Conservation (phyloP, 2,113 vertebrate genomes). For the Ageneiosus marmoratus region DNA sequence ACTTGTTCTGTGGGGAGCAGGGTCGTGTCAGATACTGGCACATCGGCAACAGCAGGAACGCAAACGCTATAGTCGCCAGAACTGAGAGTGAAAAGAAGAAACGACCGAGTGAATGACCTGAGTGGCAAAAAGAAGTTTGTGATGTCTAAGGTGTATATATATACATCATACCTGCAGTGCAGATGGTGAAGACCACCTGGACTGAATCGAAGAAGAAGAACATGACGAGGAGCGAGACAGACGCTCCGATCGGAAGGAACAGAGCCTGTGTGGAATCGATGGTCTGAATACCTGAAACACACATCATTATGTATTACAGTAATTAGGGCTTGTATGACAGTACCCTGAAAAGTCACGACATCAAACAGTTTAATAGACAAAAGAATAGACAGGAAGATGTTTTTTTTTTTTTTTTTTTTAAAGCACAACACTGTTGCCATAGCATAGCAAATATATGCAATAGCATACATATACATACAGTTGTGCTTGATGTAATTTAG, state of each 20-base stretch:
- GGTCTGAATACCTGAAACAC: constrained; percentile 91
- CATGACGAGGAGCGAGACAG: constrained; percentile 97
- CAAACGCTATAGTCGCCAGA: constrained; percentile 98
- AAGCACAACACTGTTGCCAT: no score
- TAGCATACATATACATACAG: no score
- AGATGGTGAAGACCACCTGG: constrained; percentile 99
- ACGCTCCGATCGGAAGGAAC: constrained; percentile 96
- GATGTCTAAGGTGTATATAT: not conserved
- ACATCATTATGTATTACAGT: not conserved
- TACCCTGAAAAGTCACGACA: not conserved
- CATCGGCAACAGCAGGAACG: constrained; percentile 98
- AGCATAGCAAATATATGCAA: no score
- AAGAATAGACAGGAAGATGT: not conserved
- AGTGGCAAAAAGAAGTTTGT: not conserved
- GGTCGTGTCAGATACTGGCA: constrained; percentile 99
- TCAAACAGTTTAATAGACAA: not conserved
- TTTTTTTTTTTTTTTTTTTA: no score
- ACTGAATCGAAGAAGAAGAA: constrained; percentile 99
- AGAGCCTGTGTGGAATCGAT: constrained; percentile 98
- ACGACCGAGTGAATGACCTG: not conserved
- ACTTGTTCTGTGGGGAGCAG: constrained; percentile 98
- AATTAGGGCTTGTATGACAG: not conserved
- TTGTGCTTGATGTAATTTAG: no score
- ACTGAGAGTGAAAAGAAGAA: constrained; percentile 70
- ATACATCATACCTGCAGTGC: constrained; percentile 88